These are phyloP conservation scores for Amblyteles armatorius DNA, from an alignment of 2,888 invertebrate species.

Conservation along the genomic window DNA sequence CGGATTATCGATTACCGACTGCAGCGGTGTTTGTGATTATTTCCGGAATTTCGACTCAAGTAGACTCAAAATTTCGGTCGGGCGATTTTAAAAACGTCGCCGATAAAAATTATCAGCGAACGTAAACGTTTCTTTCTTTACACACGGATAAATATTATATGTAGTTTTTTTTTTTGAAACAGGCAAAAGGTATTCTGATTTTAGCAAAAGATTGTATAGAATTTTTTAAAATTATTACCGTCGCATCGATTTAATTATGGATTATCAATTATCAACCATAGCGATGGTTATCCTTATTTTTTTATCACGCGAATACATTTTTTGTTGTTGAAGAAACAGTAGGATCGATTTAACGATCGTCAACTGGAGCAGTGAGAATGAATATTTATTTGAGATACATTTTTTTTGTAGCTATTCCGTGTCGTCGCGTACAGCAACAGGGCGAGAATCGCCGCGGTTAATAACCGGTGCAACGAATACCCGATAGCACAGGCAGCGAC, in stretches of 20 bases:
- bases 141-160: too few relatives aligned
- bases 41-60: background rate
- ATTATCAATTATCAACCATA: background rate
- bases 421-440: background rate
- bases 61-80: background rate
- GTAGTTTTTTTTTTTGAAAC: too few relatives aligned
- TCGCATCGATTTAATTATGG: background rate
- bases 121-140: too few relatives aligned
- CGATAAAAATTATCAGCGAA: background rate
- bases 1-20: background rate
- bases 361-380: background rate
- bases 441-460: background rate
- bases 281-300: background rate
- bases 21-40: background rate
- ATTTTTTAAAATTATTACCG: too few relatives aligned
- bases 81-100: background rate
- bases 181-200: too few relatives aligned
- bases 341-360: background rate
- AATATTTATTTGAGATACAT: background rate
- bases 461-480: slow-evolving; percentile 22
- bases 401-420: background rate
- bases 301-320: background rate
- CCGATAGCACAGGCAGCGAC: background rate
- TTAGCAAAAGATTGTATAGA: too few relatives aligned
- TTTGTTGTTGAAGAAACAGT: background rate